These are phyloP conservation scores for Emydoidea blandingii DNA, from an alignment of 2,797 vertebrate species.

Conservation along the genomic window DNA sequence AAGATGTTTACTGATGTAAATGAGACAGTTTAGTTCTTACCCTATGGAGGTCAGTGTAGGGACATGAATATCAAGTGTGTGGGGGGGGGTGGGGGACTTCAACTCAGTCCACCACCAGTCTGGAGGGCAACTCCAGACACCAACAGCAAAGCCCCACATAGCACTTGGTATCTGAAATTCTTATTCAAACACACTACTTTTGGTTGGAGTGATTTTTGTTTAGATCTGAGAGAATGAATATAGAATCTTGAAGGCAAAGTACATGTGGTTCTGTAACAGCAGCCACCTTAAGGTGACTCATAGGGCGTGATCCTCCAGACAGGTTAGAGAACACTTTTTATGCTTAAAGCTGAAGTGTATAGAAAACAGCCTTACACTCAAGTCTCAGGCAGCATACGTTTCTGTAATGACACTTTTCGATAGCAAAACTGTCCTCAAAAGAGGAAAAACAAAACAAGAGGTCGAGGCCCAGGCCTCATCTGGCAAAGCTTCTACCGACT, in stretches of 20 bases:
- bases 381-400: not conserved
- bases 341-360: not conserved
- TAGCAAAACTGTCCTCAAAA: not conserved
- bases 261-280: not conserved
- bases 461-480: not conserved
- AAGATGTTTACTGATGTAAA: not conserved
- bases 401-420: not conserved
- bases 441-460: not conserved
- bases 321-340: not conserved
- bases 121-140: constrained; percentile 9
- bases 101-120: constrained; percentile 1
- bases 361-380: constrained; percentile 1
- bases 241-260: not conserved
- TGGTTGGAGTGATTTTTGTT: not conserved
- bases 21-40: not conserved
- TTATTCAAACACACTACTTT: not conserved
- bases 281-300: not conserved
- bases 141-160: constrained; percentile 3
- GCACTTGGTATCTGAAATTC: not conserved
- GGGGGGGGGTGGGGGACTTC: not conserved
- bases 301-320: no score
- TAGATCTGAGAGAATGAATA: not conserved
- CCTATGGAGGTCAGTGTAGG: not conserved
- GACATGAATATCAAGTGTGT: not conserved
- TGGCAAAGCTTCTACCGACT: not conserved